phyloP scores from a whole-genome alignment of 2,888 invertebrate genomes.

The Heliconius hortense region DNA sequence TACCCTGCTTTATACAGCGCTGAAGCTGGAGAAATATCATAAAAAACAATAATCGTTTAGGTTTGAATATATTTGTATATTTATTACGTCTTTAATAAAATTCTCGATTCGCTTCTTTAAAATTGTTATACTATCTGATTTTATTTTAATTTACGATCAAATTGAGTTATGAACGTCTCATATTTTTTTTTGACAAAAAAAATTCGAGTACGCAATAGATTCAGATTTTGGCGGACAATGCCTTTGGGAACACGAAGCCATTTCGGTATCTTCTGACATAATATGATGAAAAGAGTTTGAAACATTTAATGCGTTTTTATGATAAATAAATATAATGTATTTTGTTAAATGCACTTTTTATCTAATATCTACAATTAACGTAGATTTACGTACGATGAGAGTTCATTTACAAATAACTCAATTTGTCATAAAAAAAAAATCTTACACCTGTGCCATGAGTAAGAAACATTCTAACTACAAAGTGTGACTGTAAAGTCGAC shows the following conservation, averaged over 20 bases:
- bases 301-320: no score
- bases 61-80: neutral
- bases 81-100: neutral
- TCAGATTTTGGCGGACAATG: constrained; percentile 30
- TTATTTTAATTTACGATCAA: constrained; percentile 17
- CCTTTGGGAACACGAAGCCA: constrained; percentile 45
- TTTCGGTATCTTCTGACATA: constrained; percentile 38
- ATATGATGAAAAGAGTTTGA: no score
- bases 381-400: neutral
- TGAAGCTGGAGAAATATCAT: no score
- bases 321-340: no score
- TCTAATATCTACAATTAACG: neutral
- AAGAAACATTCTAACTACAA: no score
- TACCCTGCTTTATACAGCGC: no score
- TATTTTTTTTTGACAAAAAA: constrained; percentile 51
- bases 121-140: neutral
- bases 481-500: no score
- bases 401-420: neutral
- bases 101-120: neutral
- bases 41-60: no score
- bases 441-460: no score
- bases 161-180: constrained; percentile 54
- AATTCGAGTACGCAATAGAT: constrained; percentile 48
- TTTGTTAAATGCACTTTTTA: neutral
- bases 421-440: neutral